Evolutionary conservation across 2,113 vertebrate species (phyloP).

Genomic region (Neotoma lepida): DNA sequence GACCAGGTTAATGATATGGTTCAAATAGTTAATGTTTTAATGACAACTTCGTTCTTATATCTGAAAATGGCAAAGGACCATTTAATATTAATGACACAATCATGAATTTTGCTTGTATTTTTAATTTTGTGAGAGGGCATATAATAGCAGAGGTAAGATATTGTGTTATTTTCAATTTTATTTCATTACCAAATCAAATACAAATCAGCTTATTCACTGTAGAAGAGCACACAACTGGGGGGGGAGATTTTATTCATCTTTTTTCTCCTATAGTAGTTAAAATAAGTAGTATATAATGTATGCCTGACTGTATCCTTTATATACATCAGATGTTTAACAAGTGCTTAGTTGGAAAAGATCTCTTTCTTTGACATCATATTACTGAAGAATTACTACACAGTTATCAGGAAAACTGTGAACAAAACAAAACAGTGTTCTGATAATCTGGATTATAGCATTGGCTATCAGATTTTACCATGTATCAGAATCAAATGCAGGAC

Average conservation of each 20-base stretch:
- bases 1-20: neutral
- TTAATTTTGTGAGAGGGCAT: neutral
- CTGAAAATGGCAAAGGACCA: neutral
- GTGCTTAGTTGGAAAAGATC: neutral
- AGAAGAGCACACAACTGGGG: neutral
- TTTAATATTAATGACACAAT: neutral
- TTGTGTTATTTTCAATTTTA: neutral
- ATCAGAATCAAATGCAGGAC: neutral
- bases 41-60: neutral
- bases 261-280: neutral
- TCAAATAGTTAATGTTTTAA: neutral
- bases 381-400: constrained; percentile 12
- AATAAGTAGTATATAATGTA: neutral
- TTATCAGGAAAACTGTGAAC: neutral
- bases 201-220: neutral
- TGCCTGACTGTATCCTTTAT: neutral
- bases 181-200: constrained; percentile 1
- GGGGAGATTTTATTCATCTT: neutral
- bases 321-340: neutral
- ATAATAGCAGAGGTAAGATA: neutral
- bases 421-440: constrained; percentile 52
- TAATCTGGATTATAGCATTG: neutral
- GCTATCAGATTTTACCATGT: neutral
- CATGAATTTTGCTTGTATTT: neutral
- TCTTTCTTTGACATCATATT: neutral